Conservation (phyloP, 2,888 invertebrate species). For the Helleia helle region DNA sequence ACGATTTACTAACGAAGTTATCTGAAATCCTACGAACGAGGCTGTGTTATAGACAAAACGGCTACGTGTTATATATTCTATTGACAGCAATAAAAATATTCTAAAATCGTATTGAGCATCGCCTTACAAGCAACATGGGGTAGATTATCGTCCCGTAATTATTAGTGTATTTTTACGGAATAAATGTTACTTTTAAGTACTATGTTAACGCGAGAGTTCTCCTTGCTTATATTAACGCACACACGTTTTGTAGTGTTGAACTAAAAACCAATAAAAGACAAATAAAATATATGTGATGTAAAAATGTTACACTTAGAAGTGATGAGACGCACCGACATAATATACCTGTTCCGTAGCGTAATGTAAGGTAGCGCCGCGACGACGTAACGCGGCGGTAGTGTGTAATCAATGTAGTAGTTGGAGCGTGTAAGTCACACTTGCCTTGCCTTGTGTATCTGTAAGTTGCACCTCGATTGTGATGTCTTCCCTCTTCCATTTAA, state of each 20-base stretch:
- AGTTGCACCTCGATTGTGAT: constrained; percentile 3
- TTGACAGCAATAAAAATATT: neutral
- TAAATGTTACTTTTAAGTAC: neutral
- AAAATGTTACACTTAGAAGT: too few relatives aligned
- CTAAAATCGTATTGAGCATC: neutral
- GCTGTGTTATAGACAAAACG: neutral
- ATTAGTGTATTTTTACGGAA: neutral
- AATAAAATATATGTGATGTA: constrained; percentile 1
- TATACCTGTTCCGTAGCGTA: constrained; percentile 1
- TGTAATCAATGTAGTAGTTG: constrained; percentile 18
- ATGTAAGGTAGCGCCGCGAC: constrained; percentile 8
- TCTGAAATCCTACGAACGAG: neutral
- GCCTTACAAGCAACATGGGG: neutral
- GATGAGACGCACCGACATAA: neutral
- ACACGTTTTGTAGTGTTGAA: too few relatives aligned
- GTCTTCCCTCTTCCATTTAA: constrained; percentile 9
- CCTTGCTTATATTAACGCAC: too few relatives aligned
- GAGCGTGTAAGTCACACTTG: constrained; percentile 13
- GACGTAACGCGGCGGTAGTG: constrained; percentile 22
- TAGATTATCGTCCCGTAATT: neutral
- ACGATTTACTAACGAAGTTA: neutral
- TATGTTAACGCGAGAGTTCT: too few relatives aligned
- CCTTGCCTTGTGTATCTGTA: constrained; percentile 16
- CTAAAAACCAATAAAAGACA: too few relatives aligned
- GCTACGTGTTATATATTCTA: neutral